These are phyloP conservation scores for Addax nasomaculatus DNA, from an alignment of 2,113 vertebrate species.

Conservation along the genomic window DNA sequence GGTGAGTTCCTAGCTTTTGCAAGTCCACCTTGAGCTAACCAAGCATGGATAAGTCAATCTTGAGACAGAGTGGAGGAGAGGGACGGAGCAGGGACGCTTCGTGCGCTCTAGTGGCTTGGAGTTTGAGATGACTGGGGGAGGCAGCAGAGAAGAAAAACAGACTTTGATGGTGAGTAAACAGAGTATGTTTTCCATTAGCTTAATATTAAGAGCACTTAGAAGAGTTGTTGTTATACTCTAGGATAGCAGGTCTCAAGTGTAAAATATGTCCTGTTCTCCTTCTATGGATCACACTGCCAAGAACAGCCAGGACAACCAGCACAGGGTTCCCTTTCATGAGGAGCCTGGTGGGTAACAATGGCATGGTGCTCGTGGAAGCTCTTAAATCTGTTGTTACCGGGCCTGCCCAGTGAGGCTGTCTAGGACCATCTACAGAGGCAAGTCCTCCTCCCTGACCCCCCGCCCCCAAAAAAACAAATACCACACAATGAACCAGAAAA, in stretches of 20 bases:
- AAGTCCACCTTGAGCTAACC: background rate
- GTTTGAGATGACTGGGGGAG: background rate
- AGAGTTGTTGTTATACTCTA: background rate
- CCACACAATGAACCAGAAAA: background rate
- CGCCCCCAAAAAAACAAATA: background rate
- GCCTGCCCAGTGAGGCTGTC: background rate
- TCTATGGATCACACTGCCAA: background rate
- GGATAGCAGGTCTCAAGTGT: slow-evolving; percentile 22
- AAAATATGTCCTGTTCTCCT: slow-evolving; percentile 52
- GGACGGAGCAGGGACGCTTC: background rate
- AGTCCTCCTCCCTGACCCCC: background rate
- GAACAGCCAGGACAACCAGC: background rate
- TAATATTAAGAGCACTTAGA: slow-evolving; percentile 49
- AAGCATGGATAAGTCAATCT: background rate
- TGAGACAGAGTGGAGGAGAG: background rate
- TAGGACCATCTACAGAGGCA: background rate
- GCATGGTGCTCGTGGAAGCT: background rate
- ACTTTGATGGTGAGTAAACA: slow-evolving; percentile 38
- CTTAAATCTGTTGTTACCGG: background rate
- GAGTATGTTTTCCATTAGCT: slow-evolving; percentile 42
- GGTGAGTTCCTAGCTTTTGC: background rate
- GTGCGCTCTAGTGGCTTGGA: background rate
- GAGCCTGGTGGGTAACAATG: background rate
- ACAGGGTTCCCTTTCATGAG: background rate
- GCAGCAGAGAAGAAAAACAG: slow-evolving; percentile 27